A percentile compares a stretch with the other conserved stretches of the same genome.
These are phyloP conservation scores for Buathra laborator DNA, from an alignment of 2,888 invertebrate genomes.

Conservation along the genomic window DNA sequence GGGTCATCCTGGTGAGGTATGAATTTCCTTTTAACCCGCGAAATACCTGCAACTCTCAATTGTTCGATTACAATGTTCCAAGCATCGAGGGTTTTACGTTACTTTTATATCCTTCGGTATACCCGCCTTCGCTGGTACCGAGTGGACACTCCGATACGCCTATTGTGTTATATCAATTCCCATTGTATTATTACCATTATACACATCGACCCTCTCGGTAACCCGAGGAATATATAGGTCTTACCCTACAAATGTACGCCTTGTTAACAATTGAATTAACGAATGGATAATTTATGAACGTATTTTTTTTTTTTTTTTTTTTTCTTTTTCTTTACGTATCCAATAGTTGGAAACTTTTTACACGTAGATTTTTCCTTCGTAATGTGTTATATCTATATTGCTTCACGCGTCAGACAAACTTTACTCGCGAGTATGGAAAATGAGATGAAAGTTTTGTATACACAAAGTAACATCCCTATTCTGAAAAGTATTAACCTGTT, in stretches of 20 bases:
- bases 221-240: not conserved
- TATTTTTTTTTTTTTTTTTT: not conserved
- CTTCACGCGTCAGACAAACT: too few species aligned
- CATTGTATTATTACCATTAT: not conserved
- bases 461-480: not conserved
- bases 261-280: not conserved
- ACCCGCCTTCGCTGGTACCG: not conserved
- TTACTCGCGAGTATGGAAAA: not conserved
- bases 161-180: not conserved
- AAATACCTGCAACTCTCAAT: slow-evolving; percentile 19
- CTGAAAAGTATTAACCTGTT: slow-evolving; percentile 48
- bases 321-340: too few species aligned
- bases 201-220: not conserved
- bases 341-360: too few species aligned
- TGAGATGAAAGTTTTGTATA: not conserved
- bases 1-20: not conserved
- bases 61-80: not conserved
- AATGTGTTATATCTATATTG: too few species aligned
- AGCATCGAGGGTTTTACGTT: not conserved
- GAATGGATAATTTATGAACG: not conserved
- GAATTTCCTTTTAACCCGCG: not conserved
- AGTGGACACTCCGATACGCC: not conserved
- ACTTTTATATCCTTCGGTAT: not conserved
- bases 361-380: too few species aligned
- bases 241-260: not conserved